These are phyloP conservation scores for Lypha dubia DNA, from an alignment of 2,888 invertebrate species.

Conservation along the genomic window DNA sequence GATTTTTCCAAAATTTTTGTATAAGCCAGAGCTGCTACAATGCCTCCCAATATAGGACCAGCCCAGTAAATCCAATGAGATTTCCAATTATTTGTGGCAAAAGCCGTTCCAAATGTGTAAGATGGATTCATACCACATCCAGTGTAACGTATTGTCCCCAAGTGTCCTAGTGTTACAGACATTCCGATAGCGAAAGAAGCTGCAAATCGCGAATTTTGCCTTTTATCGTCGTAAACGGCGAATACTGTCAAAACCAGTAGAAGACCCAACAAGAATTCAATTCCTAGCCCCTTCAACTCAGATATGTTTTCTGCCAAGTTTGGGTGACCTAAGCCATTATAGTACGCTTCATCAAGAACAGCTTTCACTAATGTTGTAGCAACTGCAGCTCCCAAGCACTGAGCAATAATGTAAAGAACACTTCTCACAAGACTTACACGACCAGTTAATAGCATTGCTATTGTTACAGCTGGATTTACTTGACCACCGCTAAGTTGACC, in stretches of 20 bases:
- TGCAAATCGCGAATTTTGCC: slow-evolving; percentile 89
- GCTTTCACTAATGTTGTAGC: slow-evolving; percentile 77
- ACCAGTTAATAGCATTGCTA: slow-evolving; percentile 90
- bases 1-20: slow-evolving; percentile 82
- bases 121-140: slow-evolving; percentile 97
- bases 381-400: slow-evolving; percentile 89
- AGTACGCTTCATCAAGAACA: slow-evolving; percentile 87
- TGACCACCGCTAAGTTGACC: slow-evolving; percentile 96
- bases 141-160: slow-evolving; percentile 92
- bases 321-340: slow-evolving; percentile 88
- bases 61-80: slow-evolving; percentile 96
- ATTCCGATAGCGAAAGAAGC: slow-evolving; percentile 95
- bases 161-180: slow-evolving; percentile 92
- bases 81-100: slow-evolving; percentile 89
- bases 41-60: slow-evolving; percentile 92
- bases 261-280: slow-evolving; percentile 95
- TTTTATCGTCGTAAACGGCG: slow-evolving; percentile 86
- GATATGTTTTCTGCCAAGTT: slow-evolving; percentile 86
- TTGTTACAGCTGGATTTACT: slow-evolving; percentile 95
- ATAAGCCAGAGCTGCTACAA: slow-evolving; percentile 90
- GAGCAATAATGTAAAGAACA: slow-evolving; percentile 90
- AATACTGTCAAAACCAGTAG: slow-evolving; percentile 94
- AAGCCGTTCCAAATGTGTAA: slow-evolving; percentile 93
- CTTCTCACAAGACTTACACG: slow-evolving; percentile 90
- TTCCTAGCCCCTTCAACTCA: slow-evolving; percentile 91